Evolutionary conservation across 2,888 invertebrate species (phyloP), one percentile per base, ranked within the genome.

Genomic region (Pammene fasciana): DNA sequence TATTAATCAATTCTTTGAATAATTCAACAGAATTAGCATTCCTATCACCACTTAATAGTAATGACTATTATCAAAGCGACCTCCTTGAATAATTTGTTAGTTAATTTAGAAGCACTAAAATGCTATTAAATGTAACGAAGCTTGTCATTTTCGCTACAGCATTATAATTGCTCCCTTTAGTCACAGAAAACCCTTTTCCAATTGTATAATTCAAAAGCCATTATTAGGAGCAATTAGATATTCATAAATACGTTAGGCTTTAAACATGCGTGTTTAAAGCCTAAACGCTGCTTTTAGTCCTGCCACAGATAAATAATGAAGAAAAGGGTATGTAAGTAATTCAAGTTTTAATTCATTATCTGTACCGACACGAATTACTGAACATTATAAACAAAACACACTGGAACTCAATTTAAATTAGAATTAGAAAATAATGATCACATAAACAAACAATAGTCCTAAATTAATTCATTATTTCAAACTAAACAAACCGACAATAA

Each of bases 101-200:
- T 26, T 26, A 52, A 62, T 62, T 62, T 41, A 41, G 52, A 7
- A 52, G 52, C 41, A 52, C 52, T 62, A 62, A 26, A 62, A 62
- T 48, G 26, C 46, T 38, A n/a, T 48, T 38, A 48, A 36, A 38
- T 48, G 18, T 62, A 62, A 48, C n/a, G 16, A 18, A 41, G 48
- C 62, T 41, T 50, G 62, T 62, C 5, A 62, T 52, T 50, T 62
- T 38, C 50, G 18, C 50, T 38, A 38, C 16, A 36, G 48, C 36
- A 38, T 60, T 48, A n/a, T 9, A 61, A 61, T 50, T 41, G 13
- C 8, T 18, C 18, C 0, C 9, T 48, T 50, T 16, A n/a, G 8
- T 26, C 26, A 26, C 34, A 6, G 34, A 14, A 48, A 16, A 8
- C 1, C 9, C 13, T 13, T 46, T 61, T 36, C 18, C 8, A 6